A percentile compares a stretch with the other conserved stretches of the same genome.
phyloP scores from a whole-genome alignment of 2,797 vertebrate species.

The Coregonus suidteri region DNA sequence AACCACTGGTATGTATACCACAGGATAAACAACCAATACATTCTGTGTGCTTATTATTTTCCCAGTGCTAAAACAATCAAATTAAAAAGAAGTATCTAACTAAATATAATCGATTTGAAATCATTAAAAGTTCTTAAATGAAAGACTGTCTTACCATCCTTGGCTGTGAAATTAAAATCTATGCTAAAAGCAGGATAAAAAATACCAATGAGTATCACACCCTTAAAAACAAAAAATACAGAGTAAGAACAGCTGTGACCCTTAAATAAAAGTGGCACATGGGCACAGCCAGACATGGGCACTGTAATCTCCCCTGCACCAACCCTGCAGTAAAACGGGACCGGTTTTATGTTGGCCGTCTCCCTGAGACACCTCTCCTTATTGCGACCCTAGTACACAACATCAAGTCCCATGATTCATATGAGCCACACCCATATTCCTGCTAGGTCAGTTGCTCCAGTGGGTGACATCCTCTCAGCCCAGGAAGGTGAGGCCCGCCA shows the following conservation, averaged over 20 bases:
- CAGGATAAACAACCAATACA: background rate
- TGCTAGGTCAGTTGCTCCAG: constrained; percentile 2
- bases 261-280: background rate
- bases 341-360: background rate
- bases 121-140: background rate
- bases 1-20: too few relatives aligned
- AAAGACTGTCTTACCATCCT: background rate
- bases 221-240: constrained; percentile 8
- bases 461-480: constrained; percentile 59
- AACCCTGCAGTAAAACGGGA: background rate
- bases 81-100: too few relatives aligned
- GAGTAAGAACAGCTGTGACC: constrained; percentile 8
- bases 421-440: background rate
- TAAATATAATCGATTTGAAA: background rate
- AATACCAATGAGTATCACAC: background rate
- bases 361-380: constrained; percentile 1
- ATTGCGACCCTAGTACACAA: background rate
- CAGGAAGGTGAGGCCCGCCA: constrained; percentile 82
- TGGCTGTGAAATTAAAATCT: constrained; percentile 3
- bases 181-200: constrained; percentile 24
- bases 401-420: background rate
- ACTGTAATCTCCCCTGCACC: background rate
- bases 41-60: too few relatives aligned
- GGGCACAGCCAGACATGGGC: background rate
- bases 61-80: background rate